These are phyloP conservation scores for Pelvicachromis taeniatus DNA, from an alignment of 2,113 vertebrate genomes.

Conservation along the genomic window DNA sequence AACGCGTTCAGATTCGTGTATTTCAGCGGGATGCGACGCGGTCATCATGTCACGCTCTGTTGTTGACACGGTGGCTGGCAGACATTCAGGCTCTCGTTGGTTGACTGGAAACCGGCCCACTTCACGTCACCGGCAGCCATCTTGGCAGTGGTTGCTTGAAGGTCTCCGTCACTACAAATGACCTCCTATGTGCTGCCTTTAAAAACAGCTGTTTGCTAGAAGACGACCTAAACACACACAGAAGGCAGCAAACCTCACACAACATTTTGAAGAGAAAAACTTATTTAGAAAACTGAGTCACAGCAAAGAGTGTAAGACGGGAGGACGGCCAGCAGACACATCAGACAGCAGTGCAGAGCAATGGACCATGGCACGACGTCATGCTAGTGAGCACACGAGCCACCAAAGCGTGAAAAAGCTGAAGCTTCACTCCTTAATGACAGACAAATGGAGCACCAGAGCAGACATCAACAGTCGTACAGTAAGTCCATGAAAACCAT, in stretches of 20 bases:
- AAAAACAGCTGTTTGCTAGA: not conserved
- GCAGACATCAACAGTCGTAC: not conserved
- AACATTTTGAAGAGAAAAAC: not conserved
- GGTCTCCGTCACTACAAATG: not conserved
- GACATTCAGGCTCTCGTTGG: not conserved
- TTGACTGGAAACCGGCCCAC: not conserved
- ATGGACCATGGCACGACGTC: not conserved
- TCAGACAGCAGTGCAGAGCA: not conserved
- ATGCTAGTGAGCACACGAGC: not conserved
- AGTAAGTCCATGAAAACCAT: not conserved
- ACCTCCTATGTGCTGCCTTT: not conserved
- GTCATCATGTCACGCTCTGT: fast-evolving
- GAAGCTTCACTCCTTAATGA: not conserved
- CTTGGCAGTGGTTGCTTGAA: not conserved
- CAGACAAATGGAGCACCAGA: not conserved
- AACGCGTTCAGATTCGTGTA: not conserved
- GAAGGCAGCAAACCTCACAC: not conserved
- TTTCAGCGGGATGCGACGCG: not conserved
- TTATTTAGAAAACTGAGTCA: not conserved
- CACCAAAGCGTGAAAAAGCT: not conserved
- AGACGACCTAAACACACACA: not conserved
- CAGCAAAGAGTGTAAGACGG: not conserved
- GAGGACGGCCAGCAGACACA: not conserved
- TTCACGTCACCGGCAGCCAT: fast-evolving
- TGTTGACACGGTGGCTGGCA: not conserved